Percentiles rank a stretch among this genome's conserved stretches.
Conservation (phyloP, 2,797 vertebrate species). For the Podarcis lilfordi region DNA sequence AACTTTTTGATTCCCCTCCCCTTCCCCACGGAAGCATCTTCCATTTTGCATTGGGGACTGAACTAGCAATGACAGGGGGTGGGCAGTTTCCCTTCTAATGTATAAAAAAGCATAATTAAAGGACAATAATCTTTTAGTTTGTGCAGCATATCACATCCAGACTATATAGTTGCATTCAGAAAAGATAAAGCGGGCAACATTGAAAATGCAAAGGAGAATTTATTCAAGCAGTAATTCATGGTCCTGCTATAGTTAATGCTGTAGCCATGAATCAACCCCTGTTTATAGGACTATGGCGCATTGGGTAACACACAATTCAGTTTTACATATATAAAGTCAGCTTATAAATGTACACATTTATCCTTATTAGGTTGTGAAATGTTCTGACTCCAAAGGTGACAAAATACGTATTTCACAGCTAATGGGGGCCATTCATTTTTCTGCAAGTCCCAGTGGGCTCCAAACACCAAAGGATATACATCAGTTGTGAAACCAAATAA, state of each 20-base stretch:
- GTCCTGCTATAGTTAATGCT: slow-evolving; percentile 49
- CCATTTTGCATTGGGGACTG: neutral
- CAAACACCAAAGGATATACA: slow-evolving; percentile 49
- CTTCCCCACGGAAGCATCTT: neutral
- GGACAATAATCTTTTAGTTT: slow-evolving; percentile 28
- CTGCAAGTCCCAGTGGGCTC: slow-evolving; percentile 47
- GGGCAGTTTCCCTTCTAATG: neutral
- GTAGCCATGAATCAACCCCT: slow-evolving; percentile 54
- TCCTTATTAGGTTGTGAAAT: slow-evolving; percentile 67
- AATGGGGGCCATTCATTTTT: slow-evolving; percentile 42
- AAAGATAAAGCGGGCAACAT: slow-evolving; percentile 29
- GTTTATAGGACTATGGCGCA: neutral
- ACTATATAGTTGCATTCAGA: slow-evolving; percentile 24
- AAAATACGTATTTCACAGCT: slow-evolving; percentile 54
- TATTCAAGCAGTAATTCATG: slow-evolving; percentile 54
- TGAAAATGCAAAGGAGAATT: slow-evolving; percentile 41
- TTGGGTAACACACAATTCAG: slow-evolving; percentile 44
- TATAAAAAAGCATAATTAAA: slow-evolving; percentile 21
- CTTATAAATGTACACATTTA: slow-evolving; percentile 58
- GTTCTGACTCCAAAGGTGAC: slow-evolving; percentile 62
- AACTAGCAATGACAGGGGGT: neutral
- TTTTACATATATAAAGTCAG: slow-evolving; percentile 68
- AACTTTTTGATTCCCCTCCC: neutral
- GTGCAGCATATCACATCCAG: slow-evolving; percentile 25
- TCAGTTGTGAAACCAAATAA: slow-evolving; percentile 36